phyloP scores from a whole-genome alignment of 1,140 invertebrate genomes.

The Drosophila tani region DNA sequence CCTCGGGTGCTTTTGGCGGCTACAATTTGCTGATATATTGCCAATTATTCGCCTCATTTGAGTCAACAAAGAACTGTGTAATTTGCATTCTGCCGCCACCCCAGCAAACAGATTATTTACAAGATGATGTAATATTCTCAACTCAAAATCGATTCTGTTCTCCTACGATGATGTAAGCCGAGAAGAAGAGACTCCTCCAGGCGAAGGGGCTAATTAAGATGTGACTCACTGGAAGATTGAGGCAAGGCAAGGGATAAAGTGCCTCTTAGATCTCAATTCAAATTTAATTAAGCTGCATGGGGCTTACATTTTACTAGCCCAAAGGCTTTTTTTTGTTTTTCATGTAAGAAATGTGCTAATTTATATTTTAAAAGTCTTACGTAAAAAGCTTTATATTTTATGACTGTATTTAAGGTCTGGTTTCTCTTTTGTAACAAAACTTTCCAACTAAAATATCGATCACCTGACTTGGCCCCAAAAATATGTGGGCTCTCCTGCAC shows the following conservation, averaged over 20 bases:
- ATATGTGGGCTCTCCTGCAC: neutral
- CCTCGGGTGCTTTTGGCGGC: slow-evolving; percentile 14
- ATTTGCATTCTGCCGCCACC: slow-evolving; percentile 35
- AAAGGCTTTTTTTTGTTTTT: too few relatives aligned
- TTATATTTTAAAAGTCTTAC: too few relatives aligned
- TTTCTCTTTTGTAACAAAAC: neutral
- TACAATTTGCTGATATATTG: slow-evolving; percentile 69
- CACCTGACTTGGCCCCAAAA: neutral
- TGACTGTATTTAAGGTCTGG: too few relatives aligned
- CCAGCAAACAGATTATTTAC: slow-evolving; percentile 58
- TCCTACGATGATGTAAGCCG: slow-evolving; percentile 33
- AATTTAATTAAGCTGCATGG: neutral
- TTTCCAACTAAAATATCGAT: neutral
- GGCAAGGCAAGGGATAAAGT: neutral
- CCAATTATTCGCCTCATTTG: slow-evolving; percentile 67
- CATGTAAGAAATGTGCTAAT: too few relatives aligned
- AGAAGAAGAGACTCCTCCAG: slow-evolving; percentile 6
- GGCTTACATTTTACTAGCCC: too few relatives aligned
- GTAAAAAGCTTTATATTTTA: too few relatives aligned
- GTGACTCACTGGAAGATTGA: slow-evolving; percentile 17
- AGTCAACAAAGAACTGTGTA: slow-evolving; percentile 51
- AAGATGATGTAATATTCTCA: slow-evolving; percentile 62
- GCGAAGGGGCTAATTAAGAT: slow-evolving; percentile 27
- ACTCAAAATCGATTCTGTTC: slow-evolving; percentile 45
- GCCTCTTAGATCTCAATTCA: neutral